Base-by-base conservation (phyloP, 2,888 invertebrate genomes). In the Notodonta dromedarius region DNA sequence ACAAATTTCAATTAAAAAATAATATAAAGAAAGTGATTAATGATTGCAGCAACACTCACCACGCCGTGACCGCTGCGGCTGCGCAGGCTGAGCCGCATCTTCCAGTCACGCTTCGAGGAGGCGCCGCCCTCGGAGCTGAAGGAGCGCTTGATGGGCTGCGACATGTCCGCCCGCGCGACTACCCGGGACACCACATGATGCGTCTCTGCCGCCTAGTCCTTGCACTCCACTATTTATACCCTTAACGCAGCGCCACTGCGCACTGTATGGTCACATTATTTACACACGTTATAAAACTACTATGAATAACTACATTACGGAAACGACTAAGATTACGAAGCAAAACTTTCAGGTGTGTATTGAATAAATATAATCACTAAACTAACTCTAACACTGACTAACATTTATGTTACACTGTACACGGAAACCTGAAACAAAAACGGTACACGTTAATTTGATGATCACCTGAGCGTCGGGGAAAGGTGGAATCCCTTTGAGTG, bases 1-100 rank as follows among this genome's bases (percentile, higher is more conserved):
- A 24, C 24, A 24, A 24, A 2, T 2, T 24, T 24, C 2, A 24
- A 24, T 24, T 24, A 24, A 24, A 24, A 24, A 24, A 24, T 2
- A 24, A 24, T 24, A 24, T 24, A 24, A 24, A 24, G 24, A 24
- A 24, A 24, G 24, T 24, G 24, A 24, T 24, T 1, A 24, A 24
- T 24, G 24, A 24, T 24, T 24, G 24, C 24, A n/a, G 35, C 57
- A 39, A 42, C 79, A 88, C 90, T 91, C 79, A 94, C 95, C 85
- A 94, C 94, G 71, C 94, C 94, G 62, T 93, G 95, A 54, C 96
- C 94, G 63, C 96, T 95, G 79, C 96, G 95, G 76, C 96, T 96
- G 67, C 96, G 94, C 58, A 96, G 93, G 70, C 96, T 96, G 70
- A 96, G 94, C 69, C 96, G 92, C 88, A 95, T 95, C 85, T 95